These are phyloP conservation scores for Odontocolon sp. DNA, from an alignment of 2,888 invertebrate species.

Conservation along the genomic window DNA sequence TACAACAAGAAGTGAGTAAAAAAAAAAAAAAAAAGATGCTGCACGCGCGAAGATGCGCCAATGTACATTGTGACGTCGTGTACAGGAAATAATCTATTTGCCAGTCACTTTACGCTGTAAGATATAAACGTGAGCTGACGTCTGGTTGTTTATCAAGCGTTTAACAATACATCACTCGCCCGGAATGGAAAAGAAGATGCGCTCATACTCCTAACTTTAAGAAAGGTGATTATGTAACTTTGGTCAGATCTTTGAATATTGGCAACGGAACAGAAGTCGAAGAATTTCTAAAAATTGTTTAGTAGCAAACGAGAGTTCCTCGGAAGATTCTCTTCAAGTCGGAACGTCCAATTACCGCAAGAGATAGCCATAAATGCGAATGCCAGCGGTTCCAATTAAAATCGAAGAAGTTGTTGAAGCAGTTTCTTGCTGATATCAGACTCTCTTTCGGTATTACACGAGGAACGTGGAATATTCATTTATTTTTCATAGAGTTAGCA, in stretches of 20 bases:
- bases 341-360: conserved; percentile 55
- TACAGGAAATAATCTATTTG: conserved; percentile 42
- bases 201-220: not conserved
- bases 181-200: conserved; percentile 2
- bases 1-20: conserved; percentile 9
- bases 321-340: not conserved
- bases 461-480: not conserved
- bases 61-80: conserved; percentile 1
- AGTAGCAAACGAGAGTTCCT: not conserved
- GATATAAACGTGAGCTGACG: not conserved
- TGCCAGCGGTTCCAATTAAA: conserved; percentile 50
- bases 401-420: conserved; percentile 16
- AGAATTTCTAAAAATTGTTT: not conserved
- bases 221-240: conserved; percentile 7
- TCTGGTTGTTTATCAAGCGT: not conserved
- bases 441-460: not conserved
- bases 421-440: not conserved
- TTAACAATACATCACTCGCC: conserved; percentile 17
- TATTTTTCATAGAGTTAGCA: not conserved
- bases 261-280: not conserved
- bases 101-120: conserved; percentile 9
- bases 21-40: conserved; percentile 8
- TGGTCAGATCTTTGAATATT: not conserved
- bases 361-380: conserved; percentile 57
- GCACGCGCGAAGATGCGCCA: conserved; percentile 5